Conservation (phyloP, 2,113 vertebrate genomes). For the Salvelinus fontinalis region DNA sequence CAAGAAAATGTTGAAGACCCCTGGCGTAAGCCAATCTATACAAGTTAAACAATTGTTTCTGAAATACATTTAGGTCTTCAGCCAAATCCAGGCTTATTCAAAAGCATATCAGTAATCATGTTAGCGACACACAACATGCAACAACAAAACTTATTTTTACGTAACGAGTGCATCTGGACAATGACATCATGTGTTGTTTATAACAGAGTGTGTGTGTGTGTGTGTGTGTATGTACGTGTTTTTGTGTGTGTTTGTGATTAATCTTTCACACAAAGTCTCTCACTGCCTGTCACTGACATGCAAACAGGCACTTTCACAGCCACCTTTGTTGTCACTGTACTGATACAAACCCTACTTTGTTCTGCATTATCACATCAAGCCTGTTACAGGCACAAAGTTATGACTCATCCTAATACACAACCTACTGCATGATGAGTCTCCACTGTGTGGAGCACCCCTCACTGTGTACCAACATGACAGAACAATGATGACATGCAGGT, state of each 20-base stretch:
- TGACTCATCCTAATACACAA: constrained; percentile 42
- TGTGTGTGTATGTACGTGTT: neutral
- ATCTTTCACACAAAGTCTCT: neutral
- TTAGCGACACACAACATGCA: too few relatives aligned
- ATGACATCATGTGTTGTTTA: constrained; percentile 19
- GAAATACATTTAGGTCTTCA: too few relatives aligned
- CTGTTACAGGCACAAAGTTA: constrained; percentile 20
- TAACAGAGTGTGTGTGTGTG: neutral
- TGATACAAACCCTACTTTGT: constrained; percentile 9
- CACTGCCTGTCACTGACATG: too few relatives aligned
- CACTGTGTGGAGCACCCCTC: neutral
- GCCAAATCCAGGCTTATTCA: too few relatives aligned
- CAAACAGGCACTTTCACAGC: neutral
- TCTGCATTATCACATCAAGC: constrained; percentile 21
- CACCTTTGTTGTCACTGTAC: constrained; percentile 31
- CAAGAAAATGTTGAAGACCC: too few relatives aligned
- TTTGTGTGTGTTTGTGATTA: neutral
- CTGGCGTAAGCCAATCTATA: too few relatives aligned
- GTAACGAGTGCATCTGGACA: neutral
- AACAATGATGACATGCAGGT: too few relatives aligned
- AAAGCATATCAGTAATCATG: too few relatives aligned
- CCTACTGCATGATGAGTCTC: constrained; percentile 11
- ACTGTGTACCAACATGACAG: neutral
- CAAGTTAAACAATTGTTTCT: too few relatives aligned
- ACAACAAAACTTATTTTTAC: neutral